Base-by-base conservation (phyloP, 2,888 invertebrate species). In the Sinodicranocentrus sp. region DNA sequence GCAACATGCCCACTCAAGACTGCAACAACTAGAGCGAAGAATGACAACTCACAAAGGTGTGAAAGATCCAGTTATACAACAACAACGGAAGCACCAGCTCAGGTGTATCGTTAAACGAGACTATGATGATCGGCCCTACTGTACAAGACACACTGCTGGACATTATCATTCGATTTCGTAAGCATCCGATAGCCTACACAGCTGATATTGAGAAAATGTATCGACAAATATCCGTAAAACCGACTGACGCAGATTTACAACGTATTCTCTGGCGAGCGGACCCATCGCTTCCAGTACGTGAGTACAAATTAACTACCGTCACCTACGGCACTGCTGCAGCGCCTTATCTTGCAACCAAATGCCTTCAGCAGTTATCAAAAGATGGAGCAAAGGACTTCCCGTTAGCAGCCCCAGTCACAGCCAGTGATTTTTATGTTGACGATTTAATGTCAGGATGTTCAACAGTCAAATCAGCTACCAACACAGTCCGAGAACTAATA, bases 191-290 rank as follows among this genome's bases (percentile, higher is more conserved):
- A 33, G 89, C 89, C 0, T 84, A 91, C 13, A 89, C 89, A 8
- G 90, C 89, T 0, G 90, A 91, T 71, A 89, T 91, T 10, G 89
- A 87, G 21, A 90, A 91, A 85, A 90, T 90, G 89, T 90, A 89
- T 76, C 86, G 90, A 0, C 90, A 90, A 78, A 88, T 90, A n/a
- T 13, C 48, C 0, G 73, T 90, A 0, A 71, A 87, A n/a, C 63
- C 80, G 0, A 82, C 85, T 0, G 89, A 90, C 59, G 70, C 88
- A 17, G 43, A 88, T n/a, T 87, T 89, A n/a, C 90, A 90, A 61
- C 72, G 89, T 8, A 90, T 91, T 2, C 57, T 91, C 1, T 91
- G 90, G 90, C 65, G 89, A 17, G 68, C 80, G 6, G 25, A 85
- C 61, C 79, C 85, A 10, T 26, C 71, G 5, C 78, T 89, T 15